Evolutionary conservation across 2,888 invertebrate genomes (phyloP), one percentile per base, ranked within the genome.

Genomic region (Diarsia dahlii): DNA sequence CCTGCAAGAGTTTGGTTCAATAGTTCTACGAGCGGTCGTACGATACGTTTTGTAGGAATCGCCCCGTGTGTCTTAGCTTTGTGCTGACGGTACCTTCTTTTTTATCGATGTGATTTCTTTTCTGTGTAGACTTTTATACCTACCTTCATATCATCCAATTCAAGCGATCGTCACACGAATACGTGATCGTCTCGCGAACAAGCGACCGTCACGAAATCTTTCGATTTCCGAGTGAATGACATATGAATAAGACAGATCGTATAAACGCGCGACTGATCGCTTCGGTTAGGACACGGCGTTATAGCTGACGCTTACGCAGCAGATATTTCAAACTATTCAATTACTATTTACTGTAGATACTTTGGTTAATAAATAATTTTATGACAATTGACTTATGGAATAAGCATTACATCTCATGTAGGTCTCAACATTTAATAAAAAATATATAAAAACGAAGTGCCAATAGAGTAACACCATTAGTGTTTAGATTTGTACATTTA

Each of bases 391-490:
- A 52, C n/a, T 23, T 15, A 34, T 52, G n/a, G 5, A 54, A 78
- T 28, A 18, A 63, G 9, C 18, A 60, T 46, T 23, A 48, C 50
- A 54, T 73, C 62, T 56, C 18, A 62, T 52, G 9, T 62, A 83
- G 54, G 39, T 34, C 15, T 3, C 52, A 80, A 84, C 69, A 86
- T 75, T n/a, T n/a, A n/a, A 68, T 74, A 88, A 54, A 66, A 39
- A 56, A 58, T 28, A 64, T 39, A 34, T 5, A 56, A 73, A 75
- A 92, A 92, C 89, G 87, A 94, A 94, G 95, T 95, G 95, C 95
- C 95, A 95, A 95, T 91, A 94, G 91, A 76, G 76, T 90, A 93
- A 94, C 93, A 93, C 93, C 93, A 94, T 81, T 94, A 93, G 89
- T 79, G 75, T 72, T 66, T 80, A 81, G 71, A 83, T 82, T 72